phyloP scores from a whole-genome alignment of 2,113 vertebrate species.

The Lonchura striata region DNA sequence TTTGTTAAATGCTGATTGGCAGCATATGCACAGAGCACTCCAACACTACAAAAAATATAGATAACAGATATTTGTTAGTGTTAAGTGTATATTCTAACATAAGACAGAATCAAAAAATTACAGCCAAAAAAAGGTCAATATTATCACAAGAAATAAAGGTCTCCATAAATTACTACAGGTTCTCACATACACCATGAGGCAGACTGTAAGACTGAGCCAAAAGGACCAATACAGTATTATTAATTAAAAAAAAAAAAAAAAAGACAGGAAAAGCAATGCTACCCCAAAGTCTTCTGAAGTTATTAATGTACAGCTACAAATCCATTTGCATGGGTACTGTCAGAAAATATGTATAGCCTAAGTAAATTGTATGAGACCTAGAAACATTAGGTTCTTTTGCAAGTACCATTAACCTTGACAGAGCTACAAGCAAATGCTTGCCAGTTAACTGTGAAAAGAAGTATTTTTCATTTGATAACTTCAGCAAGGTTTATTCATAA shows the following conservation, averaged over 20 bases:
- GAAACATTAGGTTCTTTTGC: not conserved
- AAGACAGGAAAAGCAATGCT: not conserved
- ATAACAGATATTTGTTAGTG: not conserved
- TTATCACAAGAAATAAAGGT: not conserved
- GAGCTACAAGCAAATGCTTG: not conserved
- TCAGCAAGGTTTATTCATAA: not conserved
- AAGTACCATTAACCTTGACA: not conserved
- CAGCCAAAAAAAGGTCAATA: not conserved
- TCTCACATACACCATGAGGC: not conserved
- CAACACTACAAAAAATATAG: slow-evolving; percentile 75
- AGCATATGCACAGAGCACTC: slow-evolving; percentile 85
- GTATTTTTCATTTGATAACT: not conserved
- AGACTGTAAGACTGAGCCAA: not conserved
- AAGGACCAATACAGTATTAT: not conserved
- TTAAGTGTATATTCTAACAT: not conserved
- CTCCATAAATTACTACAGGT: not conserved
- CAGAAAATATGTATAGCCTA: not conserved
- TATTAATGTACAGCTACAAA: not conserved
- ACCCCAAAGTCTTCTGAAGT: not conserved
- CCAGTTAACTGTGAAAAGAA: not conserved
- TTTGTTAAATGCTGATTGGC: slow-evolving; percentile 90
- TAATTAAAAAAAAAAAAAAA: not conserved
- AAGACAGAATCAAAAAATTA: not conserved
- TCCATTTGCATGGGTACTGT: not conserved
- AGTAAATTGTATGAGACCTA: not conserved